These are phyloP conservation scores for Psylliodes chrysocephalus DNA, from an alignment of 2,888 invertebrate genomes.

Conservation along the genomic window DNA sequence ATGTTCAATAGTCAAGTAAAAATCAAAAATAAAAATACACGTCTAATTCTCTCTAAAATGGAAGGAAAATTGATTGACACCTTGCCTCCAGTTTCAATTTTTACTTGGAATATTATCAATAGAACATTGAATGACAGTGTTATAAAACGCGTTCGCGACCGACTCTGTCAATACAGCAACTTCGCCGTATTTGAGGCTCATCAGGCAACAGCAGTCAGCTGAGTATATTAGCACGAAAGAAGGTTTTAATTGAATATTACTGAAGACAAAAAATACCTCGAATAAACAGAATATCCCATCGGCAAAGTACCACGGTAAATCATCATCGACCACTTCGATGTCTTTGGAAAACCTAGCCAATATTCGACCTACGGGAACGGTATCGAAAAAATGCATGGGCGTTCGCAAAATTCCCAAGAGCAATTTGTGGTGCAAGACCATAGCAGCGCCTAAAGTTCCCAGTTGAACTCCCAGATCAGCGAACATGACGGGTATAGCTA, in stretches of 20 bases:
- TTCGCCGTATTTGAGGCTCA: no score
- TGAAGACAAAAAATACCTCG: constrained; percentile 72
- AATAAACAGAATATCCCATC: constrained; percentile 77
- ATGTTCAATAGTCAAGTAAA: no score
- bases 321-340: constrained; percentile 74
- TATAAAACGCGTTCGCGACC: no score
- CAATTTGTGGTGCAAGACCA: constrained; percentile 69
- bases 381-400: constrained; percentile 82
- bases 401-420: constrained; percentile 72
- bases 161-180: no score
- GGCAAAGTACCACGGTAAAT: constrained; percentile 73
- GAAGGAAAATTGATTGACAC: no score
- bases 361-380: constrained; percentile 80
- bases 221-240: no score
- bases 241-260: no score
- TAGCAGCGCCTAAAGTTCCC: constrained; percentile 74
- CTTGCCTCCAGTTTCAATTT: no score
- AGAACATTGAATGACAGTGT: no score
- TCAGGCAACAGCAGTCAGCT: no score
- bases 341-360: constrained; percentile 81
- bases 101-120: background rate
- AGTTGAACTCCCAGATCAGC: constrained; percentile 67
- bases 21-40: no score
- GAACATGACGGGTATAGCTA: constrained; percentile 62
- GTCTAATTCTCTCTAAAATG: no score